A percentile compares a stretch with the other conserved stretches of the same genome.
Evolutionary conservation across 2,888 invertebrate species (phyloP).

Genomic region (Brachycybe producta): DNA sequence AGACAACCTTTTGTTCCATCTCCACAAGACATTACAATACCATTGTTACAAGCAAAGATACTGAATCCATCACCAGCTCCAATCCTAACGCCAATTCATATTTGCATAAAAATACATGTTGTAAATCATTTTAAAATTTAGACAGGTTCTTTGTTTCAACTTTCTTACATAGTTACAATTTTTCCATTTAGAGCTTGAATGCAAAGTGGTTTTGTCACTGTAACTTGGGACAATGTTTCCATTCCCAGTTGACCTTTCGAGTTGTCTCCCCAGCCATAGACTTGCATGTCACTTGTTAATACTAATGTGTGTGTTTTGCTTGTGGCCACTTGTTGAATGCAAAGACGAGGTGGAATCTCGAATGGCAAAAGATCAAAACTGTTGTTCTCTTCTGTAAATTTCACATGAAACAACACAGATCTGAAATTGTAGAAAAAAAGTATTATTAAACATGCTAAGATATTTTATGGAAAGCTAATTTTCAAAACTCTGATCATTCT

Average conservation of each 20-base stretch:
- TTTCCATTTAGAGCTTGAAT: slow-evolving; percentile 49
- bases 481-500: neutral
- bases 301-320: slow-evolving; percentile 46
- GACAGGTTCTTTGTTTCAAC: neutral
- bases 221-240: slow-evolving; percentile 39
- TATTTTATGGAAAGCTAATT: too few species aligned
- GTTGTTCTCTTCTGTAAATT: slow-evolving; percentile 35
- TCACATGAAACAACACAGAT: slow-evolving; percentile 45
- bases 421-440: slow-evolving; percentile 25
- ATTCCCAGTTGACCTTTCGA: slow-evolving; percentile 51
- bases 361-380: slow-evolving; percentile 40
- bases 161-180: slow-evolving; percentile 40
- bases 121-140: neutral
- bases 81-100: slow-evolving; percentile 30
- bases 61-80: slow-evolving; percentile 52
- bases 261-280: slow-evolving; percentile 57
- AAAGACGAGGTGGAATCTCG: slow-evolving; percentile 42
- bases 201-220: slow-evolving; percentile 44
- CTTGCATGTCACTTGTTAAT: slow-evolving; percentile 45
- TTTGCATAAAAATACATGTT: neutral
- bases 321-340: slow-evolving; percentile 41
- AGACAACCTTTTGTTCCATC: slow-evolving; percentile 47
- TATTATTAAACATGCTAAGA: slow-evolving; percentile 18
- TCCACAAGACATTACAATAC: slow-evolving; percentile 55
- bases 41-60: slow-evolving; percentile 51